These are phyloP conservation scores for Cosmia pyralina DNA, from an alignment of 2,888 invertebrate genomes.

Conservation along the genomic window DNA sequence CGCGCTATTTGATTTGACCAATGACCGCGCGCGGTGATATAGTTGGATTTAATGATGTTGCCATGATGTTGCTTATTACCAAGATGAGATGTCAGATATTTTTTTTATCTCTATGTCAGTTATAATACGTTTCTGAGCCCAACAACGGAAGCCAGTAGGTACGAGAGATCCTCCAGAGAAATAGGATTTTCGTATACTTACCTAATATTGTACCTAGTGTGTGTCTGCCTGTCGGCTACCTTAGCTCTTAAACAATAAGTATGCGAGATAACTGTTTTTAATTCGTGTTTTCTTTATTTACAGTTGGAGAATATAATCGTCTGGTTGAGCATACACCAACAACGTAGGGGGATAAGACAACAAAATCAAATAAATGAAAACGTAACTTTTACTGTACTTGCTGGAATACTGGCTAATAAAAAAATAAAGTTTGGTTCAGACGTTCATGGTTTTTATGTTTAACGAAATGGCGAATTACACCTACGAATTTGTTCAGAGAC, in stretches of 20 bases:
- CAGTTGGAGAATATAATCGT: background rate
- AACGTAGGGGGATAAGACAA: background rate
- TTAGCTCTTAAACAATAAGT: background rate
- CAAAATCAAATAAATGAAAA: background rate
- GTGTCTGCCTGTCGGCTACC: background rate
- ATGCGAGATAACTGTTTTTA: background rate
- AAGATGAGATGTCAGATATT: no score
- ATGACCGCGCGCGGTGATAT: no score
- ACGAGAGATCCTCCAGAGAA: background rate
- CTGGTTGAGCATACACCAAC: background rate
- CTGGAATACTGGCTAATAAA: background rate
- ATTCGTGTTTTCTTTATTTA: constrained; percentile 1
- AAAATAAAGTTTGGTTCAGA: constrained; percentile 1
- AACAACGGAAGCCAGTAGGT: background rate
- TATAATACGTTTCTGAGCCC: background rate
- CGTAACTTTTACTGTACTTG: background rate
- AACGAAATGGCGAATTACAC: background rate
- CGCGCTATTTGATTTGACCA: no score
- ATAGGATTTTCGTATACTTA: background rate
- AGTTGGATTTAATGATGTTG: no score
- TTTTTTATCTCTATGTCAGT: no score
- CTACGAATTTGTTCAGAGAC: background rate
- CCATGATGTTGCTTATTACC: no score
- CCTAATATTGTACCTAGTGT: no score
- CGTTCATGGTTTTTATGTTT: background rate